Evolutionary conservation across 35 echinoderm and acorn worm species (phyloP).

Genomic region (Eucidaris tribuloides): DNA sequence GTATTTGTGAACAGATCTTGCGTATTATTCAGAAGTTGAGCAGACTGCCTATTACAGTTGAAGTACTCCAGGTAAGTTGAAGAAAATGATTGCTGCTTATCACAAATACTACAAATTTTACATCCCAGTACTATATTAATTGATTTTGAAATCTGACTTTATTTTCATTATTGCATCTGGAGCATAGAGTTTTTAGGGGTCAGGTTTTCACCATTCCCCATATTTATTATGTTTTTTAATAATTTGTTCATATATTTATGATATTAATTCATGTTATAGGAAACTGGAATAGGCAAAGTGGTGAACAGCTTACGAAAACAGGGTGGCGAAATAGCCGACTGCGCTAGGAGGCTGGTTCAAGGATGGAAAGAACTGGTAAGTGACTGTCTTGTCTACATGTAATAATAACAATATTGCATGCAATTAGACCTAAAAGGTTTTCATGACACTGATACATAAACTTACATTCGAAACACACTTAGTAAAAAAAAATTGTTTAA

Average conservation of each 20-base stretch:
- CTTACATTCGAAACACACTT: background rate
- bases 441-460: background rate
- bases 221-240: background rate
- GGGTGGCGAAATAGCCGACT: slow-evolving; percentile 37
- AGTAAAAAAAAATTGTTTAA: background rate
- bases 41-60: slow-evolving; percentile 28
- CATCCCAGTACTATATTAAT: background rate
- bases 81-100: background rate
- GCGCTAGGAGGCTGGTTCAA: slow-evolving; percentile 28
- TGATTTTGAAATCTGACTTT: background rate
- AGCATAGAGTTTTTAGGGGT: background rate
- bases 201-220: background rate
- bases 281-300: slow-evolving; percentile 63
- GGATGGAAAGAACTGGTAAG: slow-evolving; percentile 58
- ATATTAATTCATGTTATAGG: slow-evolving; percentile 8
- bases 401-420: background rate
- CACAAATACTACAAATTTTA: background rate
- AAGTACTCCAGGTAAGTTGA: slow-evolving; percentile 30
- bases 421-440: background rate
- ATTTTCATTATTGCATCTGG: background rate
- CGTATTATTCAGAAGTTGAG: slow-evolving; percentile 24
- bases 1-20: slow-evolving; percentile 13
- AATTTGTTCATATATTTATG: background rate
- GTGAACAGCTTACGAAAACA: slow-evolving; percentile 54
- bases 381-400: too few relatives aligned